Percentiles rank a stretch among this genome's conserved stretches.
Evolutionary conservation across 2,797 vertebrate genomes (phyloP).

Genomic region (Natrix natrix): DNA sequence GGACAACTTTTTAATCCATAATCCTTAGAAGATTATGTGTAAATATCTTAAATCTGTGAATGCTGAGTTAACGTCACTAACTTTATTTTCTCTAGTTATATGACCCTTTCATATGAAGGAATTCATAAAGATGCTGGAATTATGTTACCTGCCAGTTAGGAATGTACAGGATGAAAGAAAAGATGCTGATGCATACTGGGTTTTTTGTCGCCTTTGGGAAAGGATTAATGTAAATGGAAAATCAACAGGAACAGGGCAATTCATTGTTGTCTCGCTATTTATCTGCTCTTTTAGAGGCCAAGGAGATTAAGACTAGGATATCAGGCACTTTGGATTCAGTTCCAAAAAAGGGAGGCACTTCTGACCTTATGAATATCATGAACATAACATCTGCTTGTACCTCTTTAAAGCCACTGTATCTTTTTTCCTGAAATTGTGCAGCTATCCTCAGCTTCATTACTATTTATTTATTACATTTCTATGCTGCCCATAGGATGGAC

Average conservation of each 20-base stretch:
- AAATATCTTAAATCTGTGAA: background rate
- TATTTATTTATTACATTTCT: background rate
- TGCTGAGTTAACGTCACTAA: background rate
- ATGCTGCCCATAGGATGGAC: background rate
- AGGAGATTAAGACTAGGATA: background rate
- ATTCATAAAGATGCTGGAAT: background rate
- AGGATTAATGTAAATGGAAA: background rate
- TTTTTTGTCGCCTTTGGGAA: background rate
- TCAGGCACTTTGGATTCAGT: background rate
- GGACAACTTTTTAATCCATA: background rate
- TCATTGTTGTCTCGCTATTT: background rate
- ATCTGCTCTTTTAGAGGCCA: background rate
- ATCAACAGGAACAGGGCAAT: background rate
- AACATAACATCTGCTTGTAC: background rate
- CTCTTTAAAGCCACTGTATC: background rate
- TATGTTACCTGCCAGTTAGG: background rate
- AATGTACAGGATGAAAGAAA: background rate
- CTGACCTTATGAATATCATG: background rate
- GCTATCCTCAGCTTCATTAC: background rate
- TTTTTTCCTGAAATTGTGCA: background rate
- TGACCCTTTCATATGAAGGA: background rate
- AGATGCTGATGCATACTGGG: background rate
- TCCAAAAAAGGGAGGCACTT: background rate
- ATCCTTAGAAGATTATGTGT: background rate
- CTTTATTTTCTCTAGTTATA: background rate